Evolutionary conservation across 2,888 invertebrate genomes (phyloP).

Genomic region (Xiphydria camelus): DNA sequence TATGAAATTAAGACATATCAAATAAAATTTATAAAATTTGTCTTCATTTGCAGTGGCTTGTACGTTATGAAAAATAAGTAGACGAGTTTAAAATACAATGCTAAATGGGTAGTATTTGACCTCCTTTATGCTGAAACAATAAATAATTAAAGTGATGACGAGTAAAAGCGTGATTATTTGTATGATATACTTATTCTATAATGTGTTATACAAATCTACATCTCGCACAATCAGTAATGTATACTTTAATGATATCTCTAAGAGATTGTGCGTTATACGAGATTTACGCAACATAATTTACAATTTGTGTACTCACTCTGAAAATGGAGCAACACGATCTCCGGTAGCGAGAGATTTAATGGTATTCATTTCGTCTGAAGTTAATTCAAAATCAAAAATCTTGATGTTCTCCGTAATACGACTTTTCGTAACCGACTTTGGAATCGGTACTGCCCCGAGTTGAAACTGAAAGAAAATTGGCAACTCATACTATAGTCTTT

Average conservation of each 20-base stretch:
- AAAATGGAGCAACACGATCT: slow-evolving; percentile 66
- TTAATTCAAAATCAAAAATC: slow-evolving; percentile 66
- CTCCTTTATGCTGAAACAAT: not conserved
- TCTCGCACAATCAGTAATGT: too few relatives aligned
- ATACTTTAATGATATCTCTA: not conserved
- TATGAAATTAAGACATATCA: too few relatives aligned
- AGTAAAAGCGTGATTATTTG: too few relatives aligned
- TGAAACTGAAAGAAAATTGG: too few relatives aligned
- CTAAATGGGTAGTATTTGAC: slow-evolving; percentile 33
- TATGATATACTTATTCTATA: not conserved
- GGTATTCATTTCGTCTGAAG: slow-evolving; percentile 59
- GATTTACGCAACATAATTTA: slow-evolving; percentile 2
- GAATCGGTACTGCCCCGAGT: slow-evolving; percentile 4
- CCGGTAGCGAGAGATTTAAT: slow-evolving; percentile 63
- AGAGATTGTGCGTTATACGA: not conserved
- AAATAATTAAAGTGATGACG: not conserved
- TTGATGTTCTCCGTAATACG: slow-evolving; percentile 68
- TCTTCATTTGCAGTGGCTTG: too few relatives aligned
- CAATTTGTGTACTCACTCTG: slow-evolving; percentile 59
- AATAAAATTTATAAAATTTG: too few relatives aligned
- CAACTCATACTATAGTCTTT: too few relatives aligned
- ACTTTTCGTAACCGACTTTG: slow-evolving; percentile 54
- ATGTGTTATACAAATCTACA: not conserved
- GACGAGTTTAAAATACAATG: slow-evolving; percentile 20
- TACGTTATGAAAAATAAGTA: too few relatives aligned